Percentiles rank a stretch among this genome's conserved stretches.
phyloP scores from a whole-genome alignment of 2,888 invertebrate genomes.

The Octodonta nipae region DNA sequence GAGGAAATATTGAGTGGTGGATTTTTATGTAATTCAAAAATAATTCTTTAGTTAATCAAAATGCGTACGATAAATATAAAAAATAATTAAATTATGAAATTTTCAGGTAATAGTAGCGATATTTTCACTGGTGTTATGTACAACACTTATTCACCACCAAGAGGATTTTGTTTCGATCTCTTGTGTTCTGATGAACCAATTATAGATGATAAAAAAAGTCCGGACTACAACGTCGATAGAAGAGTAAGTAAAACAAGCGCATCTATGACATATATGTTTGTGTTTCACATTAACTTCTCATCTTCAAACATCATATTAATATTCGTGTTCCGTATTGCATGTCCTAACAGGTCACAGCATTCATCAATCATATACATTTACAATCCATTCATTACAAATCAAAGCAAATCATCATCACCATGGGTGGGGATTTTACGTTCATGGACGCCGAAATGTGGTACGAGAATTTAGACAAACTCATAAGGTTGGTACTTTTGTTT shows the following conservation, averaged over 20 bases:
- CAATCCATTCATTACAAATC: conserved; percentile 45
- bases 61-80: no score
- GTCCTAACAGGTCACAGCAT: conserved; percentile 42
- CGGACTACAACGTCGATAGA: conserved; percentile 68
- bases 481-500: conserved; percentile 28
- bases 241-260: conserved; percentile 39
- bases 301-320: no score
- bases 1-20: no score
- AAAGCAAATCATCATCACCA: conserved; percentile 68
- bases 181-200: conserved; percentile 75
- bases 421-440: conserved; percentile 87
- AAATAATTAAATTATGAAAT: no score
- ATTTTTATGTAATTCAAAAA: no score
- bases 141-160: conserved; percentile 72
- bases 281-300: no score
- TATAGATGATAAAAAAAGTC: conserved; percentile 65
- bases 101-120: conserved; percentile 44
- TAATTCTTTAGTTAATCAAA: no score
- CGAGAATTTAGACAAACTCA: conserved; percentile 78
- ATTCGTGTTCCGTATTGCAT: no score
- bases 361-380: conserved; percentile 40
- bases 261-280: neutral
- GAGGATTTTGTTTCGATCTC: conserved; percentile 86
- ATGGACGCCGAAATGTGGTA: conserved; percentile 64
- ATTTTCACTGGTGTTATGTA: conserved; percentile 50